Percentiles rank a stretch among this genome's conserved stretches.
Evolutionary conservation across 2,113 vertebrate genomes (phyloP).

Genomic region (Coreoperca whiteheadi): DNA sequence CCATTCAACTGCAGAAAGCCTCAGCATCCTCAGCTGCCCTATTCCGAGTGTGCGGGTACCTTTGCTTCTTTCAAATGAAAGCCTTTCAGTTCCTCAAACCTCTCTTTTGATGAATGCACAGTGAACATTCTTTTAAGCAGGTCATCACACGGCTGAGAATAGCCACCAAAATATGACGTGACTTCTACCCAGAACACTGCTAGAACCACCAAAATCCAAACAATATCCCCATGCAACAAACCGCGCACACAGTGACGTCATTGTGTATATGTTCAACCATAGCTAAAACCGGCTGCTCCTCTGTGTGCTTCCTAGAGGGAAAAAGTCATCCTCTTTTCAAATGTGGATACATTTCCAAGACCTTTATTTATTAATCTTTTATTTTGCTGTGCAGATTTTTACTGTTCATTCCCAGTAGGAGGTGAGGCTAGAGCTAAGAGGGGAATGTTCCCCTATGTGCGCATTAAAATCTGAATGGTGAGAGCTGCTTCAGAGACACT

Average conservation of each 20-base stretch:
- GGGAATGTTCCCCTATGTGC: constrained; percentile 15
- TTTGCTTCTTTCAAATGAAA: constrained; percentile 24
- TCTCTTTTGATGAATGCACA: constrained; percentile 34
- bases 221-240: constrained; percentile 29
- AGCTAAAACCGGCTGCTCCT: constrained; percentile 7
- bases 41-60: not conserved
- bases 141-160: constrained; percentile 32
- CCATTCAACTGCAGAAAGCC: not conserved
- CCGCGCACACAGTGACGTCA: constrained; percentile 29
- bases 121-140: not conserved
- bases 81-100: constrained; percentile 20
- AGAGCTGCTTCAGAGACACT: constrained; percentile 21
- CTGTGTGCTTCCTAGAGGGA: constrained; percentile 14
- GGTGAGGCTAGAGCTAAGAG: constrained; percentile 17
- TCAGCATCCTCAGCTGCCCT: not conserved
- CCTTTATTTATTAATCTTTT: no score
- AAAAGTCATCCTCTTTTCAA: constrained; percentile 28
- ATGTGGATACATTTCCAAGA: constrained; percentile 31
- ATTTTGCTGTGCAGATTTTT: constrained; percentile 11
- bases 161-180: constrained; percentile 16
- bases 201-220: constrained; percentile 26
- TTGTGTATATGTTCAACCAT: not conserved
- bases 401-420: constrained; percentile 26
- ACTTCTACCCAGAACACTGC: constrained; percentile 18
- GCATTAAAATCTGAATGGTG: constrained; percentile 13